A percentile compares a stretch with the other conserved stretches of the same genome.
phyloP scores from a whole-genome alignment of 1,140 invertebrate genomes.

The Drosophila aff. region DNA sequence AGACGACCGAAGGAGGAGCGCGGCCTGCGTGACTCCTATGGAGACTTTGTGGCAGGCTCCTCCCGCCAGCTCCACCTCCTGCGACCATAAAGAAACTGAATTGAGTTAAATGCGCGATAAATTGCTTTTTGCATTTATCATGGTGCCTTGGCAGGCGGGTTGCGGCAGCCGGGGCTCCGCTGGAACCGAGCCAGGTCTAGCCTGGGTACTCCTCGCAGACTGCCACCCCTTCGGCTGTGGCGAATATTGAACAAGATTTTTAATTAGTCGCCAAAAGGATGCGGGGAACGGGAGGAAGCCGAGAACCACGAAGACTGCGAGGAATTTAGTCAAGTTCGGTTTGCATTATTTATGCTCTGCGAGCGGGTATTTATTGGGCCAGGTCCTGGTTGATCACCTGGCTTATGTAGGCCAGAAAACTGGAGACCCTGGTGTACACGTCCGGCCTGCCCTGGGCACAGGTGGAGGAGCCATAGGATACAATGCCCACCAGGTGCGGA shows the following conservation, averaged over 20 bases:
- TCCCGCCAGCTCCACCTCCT: conserved; percentile 8
- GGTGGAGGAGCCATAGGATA: conserved; percentile 90
- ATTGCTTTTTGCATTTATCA: conserved; percentile 84
- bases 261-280: conserved; percentile 73
- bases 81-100: conserved; percentile 78
- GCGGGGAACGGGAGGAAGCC: neutral
- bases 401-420: conserved; percentile 75
- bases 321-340: conserved; percentile 56
- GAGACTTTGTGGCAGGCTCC: conserved; percentile 70
- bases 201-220: conserved; percentile 22
- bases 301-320: conserved; percentile 3
- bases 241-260: conserved; percentile 83
- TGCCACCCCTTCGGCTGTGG: conserved; percentile 47
- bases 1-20: conserved; percentile 10
- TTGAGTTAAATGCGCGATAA: conserved; percentile 84
- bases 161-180: conserved; percentile 36
- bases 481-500: conserved; percentile 87
- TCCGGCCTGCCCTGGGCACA: conserved; percentile 78
- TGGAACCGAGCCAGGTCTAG: conserved; percentile 61
- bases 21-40: conserved; percentile 58
- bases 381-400: conserved; percentile 70
- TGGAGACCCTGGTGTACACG: conserved; percentile 83
- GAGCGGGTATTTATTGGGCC: conserved; percentile 54
- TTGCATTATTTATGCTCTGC: conserved; percentile 44
- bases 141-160: conserved; percentile 58